A percentile compares a stretch with the other conserved stretches of the same genome.
Conservation (phyloP, 2,113 vertebrate genomes). For the Thalassarche chlororhynchos region DNA sequence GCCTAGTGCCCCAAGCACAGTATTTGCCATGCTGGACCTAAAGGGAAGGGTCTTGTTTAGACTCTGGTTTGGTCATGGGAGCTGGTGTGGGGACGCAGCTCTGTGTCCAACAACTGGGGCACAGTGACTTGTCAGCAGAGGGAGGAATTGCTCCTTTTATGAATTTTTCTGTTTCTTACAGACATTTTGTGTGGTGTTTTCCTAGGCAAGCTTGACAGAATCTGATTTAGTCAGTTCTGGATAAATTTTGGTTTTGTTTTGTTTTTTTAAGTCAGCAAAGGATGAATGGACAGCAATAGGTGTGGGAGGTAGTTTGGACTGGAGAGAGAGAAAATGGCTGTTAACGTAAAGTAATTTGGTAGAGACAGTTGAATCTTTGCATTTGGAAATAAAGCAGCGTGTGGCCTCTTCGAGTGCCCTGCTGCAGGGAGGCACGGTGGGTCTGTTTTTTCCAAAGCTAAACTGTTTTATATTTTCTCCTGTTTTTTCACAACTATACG, state of each 20-base stretch:
- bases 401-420: neutral
- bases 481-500: neutral
- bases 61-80: neutral
- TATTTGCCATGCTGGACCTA: neutral
- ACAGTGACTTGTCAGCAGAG: neutral
- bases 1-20: neutral
- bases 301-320: neutral
- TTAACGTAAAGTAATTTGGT: neutral
- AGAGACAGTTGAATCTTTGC: neutral
- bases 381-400: neutral
- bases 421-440: neutral
- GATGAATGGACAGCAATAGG: neutral
- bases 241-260: no score
- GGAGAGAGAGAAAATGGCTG: neutral
- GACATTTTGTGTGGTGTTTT: neutral
- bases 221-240: neutral
- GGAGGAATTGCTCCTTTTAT: neutral
- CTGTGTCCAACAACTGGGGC: neutral
- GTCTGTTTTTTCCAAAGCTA: rapidly evolving
- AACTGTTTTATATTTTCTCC: neutral
- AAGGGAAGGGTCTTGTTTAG: neutral
- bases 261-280: neutral
- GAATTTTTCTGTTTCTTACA: neutral
- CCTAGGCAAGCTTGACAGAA: neutral
- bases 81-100: neutral